A percentile compares a stretch with the other conserved stretches of the same genome.
phyloP scores from a whole-genome alignment of 2,797 vertebrate species.

The Tokudaia muenninki region DNA sequence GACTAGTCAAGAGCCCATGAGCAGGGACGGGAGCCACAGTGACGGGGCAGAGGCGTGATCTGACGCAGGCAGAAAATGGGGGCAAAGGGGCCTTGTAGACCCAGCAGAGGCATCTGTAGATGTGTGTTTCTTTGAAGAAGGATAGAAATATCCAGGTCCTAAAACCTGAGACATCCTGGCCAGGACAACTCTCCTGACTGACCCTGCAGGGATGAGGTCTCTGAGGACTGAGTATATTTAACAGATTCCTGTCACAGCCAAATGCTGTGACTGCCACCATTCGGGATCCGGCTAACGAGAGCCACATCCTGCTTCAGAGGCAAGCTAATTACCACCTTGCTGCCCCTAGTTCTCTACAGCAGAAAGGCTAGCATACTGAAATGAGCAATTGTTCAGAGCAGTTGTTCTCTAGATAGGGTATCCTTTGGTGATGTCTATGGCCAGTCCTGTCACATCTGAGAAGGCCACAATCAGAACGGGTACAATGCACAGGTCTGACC shows the following conservation, averaged over 20 bases:
- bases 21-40: not conserved
- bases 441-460: not conserved
- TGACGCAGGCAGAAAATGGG: not conserved
- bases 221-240: not conserved
- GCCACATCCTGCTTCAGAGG: not conserved
- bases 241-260: not conserved
- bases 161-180: not conserved
- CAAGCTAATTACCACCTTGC: not conserved
- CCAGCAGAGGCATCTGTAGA: constrained; percentile 2
- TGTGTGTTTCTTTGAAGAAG: constrained; percentile 1
- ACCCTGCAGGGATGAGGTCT: not conserved
- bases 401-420: not conserved
- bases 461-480: not conserved
- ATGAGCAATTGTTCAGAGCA: not conserved
- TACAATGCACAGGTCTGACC: not conserved
- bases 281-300: not conserved
- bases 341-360: constrained; percentile 14
- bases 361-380: not conserved
- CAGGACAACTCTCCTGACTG: not conserved
- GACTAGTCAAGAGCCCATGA: not conserved
- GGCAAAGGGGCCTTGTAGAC: not conserved
- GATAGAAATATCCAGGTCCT: not conserved
- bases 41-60: not conserved
- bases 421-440: not conserved
- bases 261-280: not conserved